phyloP scores from a whole-genome alignment of 2,113 vertebrate species.

The Platanista minor region DNA sequence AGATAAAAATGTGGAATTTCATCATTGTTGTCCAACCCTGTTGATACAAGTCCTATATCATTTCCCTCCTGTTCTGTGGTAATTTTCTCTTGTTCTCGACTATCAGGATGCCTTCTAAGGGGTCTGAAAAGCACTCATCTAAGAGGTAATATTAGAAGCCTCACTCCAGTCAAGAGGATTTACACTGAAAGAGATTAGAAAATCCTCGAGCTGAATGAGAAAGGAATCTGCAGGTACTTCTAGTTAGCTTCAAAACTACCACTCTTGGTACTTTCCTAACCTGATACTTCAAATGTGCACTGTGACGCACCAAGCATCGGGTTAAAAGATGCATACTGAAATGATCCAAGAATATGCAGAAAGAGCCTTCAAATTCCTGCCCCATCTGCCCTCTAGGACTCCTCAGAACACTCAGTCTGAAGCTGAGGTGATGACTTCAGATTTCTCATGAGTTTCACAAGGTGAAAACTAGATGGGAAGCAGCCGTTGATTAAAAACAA shows the following conservation, averaged over 20 bases:
- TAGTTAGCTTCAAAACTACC: background rate
- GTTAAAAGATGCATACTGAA: background rate
- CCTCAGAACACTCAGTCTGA: background rate
- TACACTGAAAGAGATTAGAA: background rate
- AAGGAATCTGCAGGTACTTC: background rate
- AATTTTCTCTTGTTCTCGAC: background rate
- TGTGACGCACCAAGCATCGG: background rate
- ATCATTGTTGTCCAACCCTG: background rate
- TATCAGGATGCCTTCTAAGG: background rate
- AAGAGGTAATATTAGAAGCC: background rate
- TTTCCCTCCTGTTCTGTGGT: background rate
- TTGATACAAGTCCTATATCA: background rate
- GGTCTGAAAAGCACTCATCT: background rate
- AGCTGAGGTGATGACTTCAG: slow-evolving; percentile 14
- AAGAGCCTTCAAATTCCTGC: slow-evolving; percentile 21
- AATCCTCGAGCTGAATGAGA: background rate
- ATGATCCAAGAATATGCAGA: background rate
- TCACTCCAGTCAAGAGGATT: background rate
- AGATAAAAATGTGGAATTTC: background rate
- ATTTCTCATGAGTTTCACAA: slow-evolving; percentile 31
- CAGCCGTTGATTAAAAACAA: slow-evolving; percentile 32
- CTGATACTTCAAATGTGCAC: background rate
- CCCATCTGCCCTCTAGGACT: background rate
- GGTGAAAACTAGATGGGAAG: slow-evolving; percentile 30
- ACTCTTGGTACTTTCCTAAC: background rate